Evolutionary conservation across 92 coral and sea anemone species (phyloP).

Genomic region (Actinernus sp.): DNA sequence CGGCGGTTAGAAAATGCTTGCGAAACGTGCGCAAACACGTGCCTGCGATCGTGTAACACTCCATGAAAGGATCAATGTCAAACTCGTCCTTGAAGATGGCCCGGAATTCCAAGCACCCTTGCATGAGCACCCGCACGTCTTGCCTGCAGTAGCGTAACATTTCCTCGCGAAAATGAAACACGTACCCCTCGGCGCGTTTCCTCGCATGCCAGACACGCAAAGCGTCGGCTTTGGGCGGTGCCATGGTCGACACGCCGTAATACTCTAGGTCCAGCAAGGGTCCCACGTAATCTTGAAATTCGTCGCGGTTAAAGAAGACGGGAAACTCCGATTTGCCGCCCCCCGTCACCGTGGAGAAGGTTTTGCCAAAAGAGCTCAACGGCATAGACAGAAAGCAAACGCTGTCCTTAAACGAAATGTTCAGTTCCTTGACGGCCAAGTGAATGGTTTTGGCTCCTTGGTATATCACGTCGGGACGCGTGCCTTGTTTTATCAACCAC

Average conservation of each 20-base stretch:
- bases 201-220: too few relatives aligned
- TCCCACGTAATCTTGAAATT: constrained; percentile 27
- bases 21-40: constrained; percentile 6
- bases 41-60: constrained; percentile 5
- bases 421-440: neutral
- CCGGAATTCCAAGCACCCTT: constrained; percentile 8
- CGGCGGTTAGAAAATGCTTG: neutral
- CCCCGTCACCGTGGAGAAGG: constrained; percentile 30
- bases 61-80: constrained; percentile 6
- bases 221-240: too few relatives aligned
- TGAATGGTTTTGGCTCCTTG: constrained; percentile 19
- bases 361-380: constrained; percentile 13
- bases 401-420: constrained; percentile 33
- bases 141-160: constrained; percentile 9
- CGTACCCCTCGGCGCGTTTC: too few relatives aligned
- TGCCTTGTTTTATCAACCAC: neutral
- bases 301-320: constrained; percentile 31
- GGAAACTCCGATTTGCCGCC: constrained; percentile 32
- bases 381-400: constrained; percentile 46
- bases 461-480: neutral
- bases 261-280: constrained; percentile 13
- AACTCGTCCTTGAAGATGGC: neutral
- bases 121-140: constrained; percentile 10
- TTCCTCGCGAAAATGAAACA: constrained; percentile 8
- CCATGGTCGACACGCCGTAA: too few relatives aligned